Conservation (phyloP, 2,797 vertebrate species). For the Alosa sapidissima region DNA sequence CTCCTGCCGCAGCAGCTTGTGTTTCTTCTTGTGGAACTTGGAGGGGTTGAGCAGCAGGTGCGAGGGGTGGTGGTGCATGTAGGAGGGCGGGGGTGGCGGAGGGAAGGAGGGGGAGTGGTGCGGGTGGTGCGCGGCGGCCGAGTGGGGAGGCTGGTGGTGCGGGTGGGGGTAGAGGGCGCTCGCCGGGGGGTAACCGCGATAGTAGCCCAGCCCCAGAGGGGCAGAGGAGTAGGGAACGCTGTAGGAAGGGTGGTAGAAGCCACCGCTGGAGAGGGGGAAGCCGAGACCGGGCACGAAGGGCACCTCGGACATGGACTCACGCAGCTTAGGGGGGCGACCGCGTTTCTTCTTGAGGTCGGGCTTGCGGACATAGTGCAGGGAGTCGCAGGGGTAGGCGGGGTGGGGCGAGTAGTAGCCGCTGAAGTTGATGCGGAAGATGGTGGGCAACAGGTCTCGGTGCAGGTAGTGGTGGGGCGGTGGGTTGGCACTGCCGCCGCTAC, state of each 20-base stretch:
- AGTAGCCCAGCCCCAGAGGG: slow-evolving; percentile 93
- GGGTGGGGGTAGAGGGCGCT: slow-evolving; percentile 90
- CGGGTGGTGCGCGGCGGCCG: slow-evolving; percentile 74
- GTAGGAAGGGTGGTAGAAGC: slow-evolving; percentile 95
- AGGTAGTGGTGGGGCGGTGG: slow-evolving; percentile 89
- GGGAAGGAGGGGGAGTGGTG: slow-evolving; percentile 89
- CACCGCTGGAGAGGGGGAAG: slow-evolving; percentile 84
- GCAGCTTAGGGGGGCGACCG: slow-evolving; percentile 93
- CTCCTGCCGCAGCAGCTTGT: slow-evolving; percentile 93
- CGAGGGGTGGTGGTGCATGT: slow-evolving; percentile 91
- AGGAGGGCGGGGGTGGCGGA: slow-evolving; percentile 87
- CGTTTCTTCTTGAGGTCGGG: slow-evolving; percentile 97
- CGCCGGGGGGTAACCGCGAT: slow-evolving; percentile 89
- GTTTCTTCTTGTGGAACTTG: slow-evolving; percentile 99
- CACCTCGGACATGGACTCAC: slow-evolving; percentile 95
- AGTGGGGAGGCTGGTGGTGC: slow-evolving; percentile 78
- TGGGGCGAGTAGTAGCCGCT: slow-evolving; percentile 94
- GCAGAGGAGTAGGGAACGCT: slow-evolving; percentile 93
- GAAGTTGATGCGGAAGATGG: slow-evolving; percentile 97
- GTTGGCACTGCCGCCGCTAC: slow-evolving; percentile 64
- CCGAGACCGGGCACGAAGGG: slow-evolving; percentile 95
- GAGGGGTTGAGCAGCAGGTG: slow-evolving; percentile 92
- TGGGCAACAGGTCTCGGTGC: slow-evolving; percentile 91
- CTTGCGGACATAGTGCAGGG: slow-evolving; percentile 97
- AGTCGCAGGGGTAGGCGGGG: slow-evolving; percentile 92